phyloP scores from a whole-genome alignment of 2,888 invertebrate species.

The Theretra japonica region DNA sequence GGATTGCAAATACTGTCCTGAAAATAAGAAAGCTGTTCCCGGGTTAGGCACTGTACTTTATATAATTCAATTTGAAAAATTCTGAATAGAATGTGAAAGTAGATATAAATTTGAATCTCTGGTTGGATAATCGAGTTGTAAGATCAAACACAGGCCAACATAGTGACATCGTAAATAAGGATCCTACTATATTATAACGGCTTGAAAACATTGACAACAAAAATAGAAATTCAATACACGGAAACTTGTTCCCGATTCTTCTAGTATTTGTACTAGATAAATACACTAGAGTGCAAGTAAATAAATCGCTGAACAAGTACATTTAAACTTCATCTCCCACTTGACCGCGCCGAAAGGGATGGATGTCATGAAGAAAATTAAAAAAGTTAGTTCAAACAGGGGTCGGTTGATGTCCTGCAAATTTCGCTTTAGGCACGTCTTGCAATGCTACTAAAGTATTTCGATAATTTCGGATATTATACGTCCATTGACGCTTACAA shows the following conservation, averaged over 20 bases:
- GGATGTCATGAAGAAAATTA: conserved; percentile 67
- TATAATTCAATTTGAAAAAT: too few relatives aligned
- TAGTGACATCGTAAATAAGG: too few relatives aligned
- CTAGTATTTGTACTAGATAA: not conserved
- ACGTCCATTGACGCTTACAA: not conserved
- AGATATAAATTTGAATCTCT: too few relatives aligned
- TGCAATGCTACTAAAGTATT: not conserved
- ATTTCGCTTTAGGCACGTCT: conserved; percentile 42
- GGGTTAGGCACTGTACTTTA: too few relatives aligned
- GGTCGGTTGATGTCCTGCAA: conserved; percentile 50
- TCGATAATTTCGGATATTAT: not conserved
- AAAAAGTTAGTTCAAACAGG: conserved; percentile 70
- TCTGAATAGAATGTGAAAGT: too few relatives aligned
- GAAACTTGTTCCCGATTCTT: not conserved
- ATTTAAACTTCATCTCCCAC: conserved; percentile 58
- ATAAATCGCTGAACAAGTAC: conserved; percentile 48
- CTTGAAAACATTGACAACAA: not conserved
- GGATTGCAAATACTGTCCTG: too few relatives aligned
- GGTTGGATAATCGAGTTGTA: too few relatives aligned
- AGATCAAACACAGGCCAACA: too few relatives aligned
- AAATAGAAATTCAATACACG: not conserved
- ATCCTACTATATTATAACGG: too few relatives aligned
- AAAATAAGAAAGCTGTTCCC: too few relatives aligned
- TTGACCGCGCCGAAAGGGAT: conserved; percentile 62
- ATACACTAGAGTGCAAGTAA: conserved; percentile 9